Evolutionary conservation across 2,888 invertebrate genomes (phyloP).

Genomic region (Sabatieria punctata): DNA sequence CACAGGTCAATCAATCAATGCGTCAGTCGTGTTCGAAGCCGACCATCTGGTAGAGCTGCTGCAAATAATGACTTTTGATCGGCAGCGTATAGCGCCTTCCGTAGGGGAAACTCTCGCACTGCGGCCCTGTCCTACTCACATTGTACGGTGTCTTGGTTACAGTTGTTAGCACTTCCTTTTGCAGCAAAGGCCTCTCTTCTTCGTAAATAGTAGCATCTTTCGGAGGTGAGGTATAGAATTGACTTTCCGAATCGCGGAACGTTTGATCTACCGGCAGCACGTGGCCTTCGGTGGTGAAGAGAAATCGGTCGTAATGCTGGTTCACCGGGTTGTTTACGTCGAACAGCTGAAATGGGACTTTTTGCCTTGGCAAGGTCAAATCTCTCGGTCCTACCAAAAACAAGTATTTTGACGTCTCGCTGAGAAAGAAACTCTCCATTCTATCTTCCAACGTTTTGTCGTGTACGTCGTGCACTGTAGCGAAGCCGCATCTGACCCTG

Average conservation of each 20-base stretch:
- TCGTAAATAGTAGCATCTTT: too few species aligned
- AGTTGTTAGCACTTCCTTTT: neutral
- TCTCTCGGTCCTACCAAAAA: constrained; percentile 44
- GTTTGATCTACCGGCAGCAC: constrained; percentile 37
- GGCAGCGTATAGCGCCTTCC: constrained; percentile 12
- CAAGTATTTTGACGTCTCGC: constrained; percentile 48
- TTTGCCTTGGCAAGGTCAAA: neutral
- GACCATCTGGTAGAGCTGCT: constrained; percentile 13
- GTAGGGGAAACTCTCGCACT: neutral
- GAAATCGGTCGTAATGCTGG: constrained; percentile 37
- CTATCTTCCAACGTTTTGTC: constrained; percentile 45
- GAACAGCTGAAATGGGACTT: constrained; percentile 39
- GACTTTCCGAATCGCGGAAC: constrained; percentile 12
- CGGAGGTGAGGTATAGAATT: neutral
- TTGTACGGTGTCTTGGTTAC: neutral
- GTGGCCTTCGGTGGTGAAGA: constrained; percentile 48
- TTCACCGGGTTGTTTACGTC: constrained; percentile 46
- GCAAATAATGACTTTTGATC: constrained; percentile 11
- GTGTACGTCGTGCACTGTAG: constrained; percentile 46
- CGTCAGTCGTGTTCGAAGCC: constrained; percentile 12
- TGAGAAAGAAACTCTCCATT: constrained; percentile 49
- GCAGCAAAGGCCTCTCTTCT: too few species aligned
- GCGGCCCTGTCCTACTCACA: neutral
- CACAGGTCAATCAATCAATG: too few species aligned
- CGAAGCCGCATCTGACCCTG: constrained; percentile 43